Conservation (phyloP, 2,888 invertebrate genomes). For the Scaptomyza polygonia region DNA sequence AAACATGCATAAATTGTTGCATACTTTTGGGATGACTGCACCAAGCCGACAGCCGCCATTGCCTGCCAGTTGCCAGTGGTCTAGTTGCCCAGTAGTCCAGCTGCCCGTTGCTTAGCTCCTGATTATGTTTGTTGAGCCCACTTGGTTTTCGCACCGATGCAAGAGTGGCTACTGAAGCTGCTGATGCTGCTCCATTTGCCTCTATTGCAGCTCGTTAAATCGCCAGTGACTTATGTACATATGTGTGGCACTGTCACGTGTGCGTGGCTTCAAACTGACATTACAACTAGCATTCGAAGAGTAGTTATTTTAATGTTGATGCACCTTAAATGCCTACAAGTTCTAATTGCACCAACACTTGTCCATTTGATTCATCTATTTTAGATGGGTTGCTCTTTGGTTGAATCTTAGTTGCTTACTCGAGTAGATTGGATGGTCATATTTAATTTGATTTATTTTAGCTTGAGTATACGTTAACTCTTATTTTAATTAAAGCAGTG, state of each 20-base stretch:
- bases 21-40: constrained; percentile 62
- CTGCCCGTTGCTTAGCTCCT: constrained; percentile 70
- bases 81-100: constrained; percentile 14
- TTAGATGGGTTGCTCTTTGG: no score
- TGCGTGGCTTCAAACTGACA: background rate
- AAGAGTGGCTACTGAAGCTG: constrained; percentile 1
- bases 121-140: constrained; percentile 74
- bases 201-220: constrained; percentile 55
- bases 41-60: constrained; percentile 3
- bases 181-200: background rate
- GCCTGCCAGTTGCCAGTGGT: constrained; percentile 11
- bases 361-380: background rate
- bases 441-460: no score
- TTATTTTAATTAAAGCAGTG: no score
- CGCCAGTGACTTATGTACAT: constrained; percentile 56
- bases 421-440: no score
- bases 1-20: constrained; percentile 79
- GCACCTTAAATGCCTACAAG: background rate
- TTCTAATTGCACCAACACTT: background rate
- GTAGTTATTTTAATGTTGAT: background rate
- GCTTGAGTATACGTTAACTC: no score
- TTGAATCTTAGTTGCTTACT: no score
- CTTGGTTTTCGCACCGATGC: constrained; percentile 25
- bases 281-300: background rate
- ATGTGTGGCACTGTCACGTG: constrained; percentile 53